These are phyloP conservation scores for Noctua fimbriata DNA, from an alignment of 2,888 invertebrate genomes.

Conservation along the genomic window DNA sequence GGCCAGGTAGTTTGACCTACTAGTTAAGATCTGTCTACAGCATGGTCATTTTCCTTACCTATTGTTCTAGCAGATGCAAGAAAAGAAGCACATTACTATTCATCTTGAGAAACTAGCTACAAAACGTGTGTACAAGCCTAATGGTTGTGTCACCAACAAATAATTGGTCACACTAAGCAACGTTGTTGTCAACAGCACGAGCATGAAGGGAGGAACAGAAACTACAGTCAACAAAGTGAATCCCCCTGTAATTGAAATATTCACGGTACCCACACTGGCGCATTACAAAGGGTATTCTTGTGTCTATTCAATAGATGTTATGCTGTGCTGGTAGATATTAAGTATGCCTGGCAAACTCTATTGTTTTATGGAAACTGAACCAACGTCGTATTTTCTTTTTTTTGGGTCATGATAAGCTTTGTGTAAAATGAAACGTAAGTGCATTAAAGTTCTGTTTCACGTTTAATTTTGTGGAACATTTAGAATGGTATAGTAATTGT, in stretches of 20 bases:
- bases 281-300: conserved; percentile 37
- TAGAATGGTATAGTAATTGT: background rate
- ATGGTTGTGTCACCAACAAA: conserved; percentile 11
- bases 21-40: background rate
- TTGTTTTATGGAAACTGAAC: conserved; percentile 23
- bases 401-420: background rate
- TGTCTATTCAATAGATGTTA: conserved; percentile 28
- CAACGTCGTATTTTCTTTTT: background rate
- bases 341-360: conserved; percentile 36
- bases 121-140: background rate
- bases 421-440: conserved; percentile 2
- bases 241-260: conserved; percentile 38
- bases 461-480: background rate
- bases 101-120: background rate
- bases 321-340: conserved; percentile 33
- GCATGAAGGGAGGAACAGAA: conserved; percentile 24
- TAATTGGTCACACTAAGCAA: conserved; percentile 20
- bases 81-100: background rate
- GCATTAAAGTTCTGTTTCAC: too few relatives aligned
- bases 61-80: background rate
- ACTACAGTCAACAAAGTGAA: conserved; percentile 29
- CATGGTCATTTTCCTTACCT: background rate
- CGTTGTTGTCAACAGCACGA: conserved; percentile 7
- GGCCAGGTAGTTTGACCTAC: background rate
- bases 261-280: conserved; percentile 9